Conservation (phyloP, 2,113 vertebrate species). For the Butorides virescens region DNA sequence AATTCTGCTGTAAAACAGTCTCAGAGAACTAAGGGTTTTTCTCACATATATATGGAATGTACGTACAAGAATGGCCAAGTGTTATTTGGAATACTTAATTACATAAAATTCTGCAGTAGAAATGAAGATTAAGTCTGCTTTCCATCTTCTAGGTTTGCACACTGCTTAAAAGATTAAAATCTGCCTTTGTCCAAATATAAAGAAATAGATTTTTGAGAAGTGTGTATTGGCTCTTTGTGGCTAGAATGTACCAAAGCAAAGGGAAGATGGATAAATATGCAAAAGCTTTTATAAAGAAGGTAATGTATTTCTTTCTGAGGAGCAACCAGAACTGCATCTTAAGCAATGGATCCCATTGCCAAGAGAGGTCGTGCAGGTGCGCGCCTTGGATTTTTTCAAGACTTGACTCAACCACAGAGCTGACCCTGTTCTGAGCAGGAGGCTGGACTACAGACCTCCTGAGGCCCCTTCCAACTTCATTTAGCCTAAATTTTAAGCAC, state of each 20-base stretch:
- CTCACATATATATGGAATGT: neutral
- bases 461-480: neutral
- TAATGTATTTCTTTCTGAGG: neutral
- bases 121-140: conserved; percentile 10
- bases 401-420: neutral
- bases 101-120: neutral
- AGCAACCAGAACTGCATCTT: neutral
- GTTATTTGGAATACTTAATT: neutral
- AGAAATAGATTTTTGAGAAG: neutral
- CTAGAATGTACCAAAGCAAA: neutral
- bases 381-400: neutral
- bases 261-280: neutral
- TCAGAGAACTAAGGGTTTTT: neutral
- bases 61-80: neutral
- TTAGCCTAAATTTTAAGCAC: neutral
- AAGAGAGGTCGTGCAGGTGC: neutral
- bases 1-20: conserved; percentile 36
- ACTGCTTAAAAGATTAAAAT: neutral
- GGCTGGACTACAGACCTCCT: neutral
- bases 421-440: neutral
- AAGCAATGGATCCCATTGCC: neutral
- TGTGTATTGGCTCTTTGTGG: neutral
- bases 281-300: neutral
- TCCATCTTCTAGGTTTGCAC: neutral
- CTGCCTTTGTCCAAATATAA: neutral